Evolutionary conservation across 2,797 vertebrate genomes (phyloP).

Genomic region (Myotis daubentonii): DNA sequence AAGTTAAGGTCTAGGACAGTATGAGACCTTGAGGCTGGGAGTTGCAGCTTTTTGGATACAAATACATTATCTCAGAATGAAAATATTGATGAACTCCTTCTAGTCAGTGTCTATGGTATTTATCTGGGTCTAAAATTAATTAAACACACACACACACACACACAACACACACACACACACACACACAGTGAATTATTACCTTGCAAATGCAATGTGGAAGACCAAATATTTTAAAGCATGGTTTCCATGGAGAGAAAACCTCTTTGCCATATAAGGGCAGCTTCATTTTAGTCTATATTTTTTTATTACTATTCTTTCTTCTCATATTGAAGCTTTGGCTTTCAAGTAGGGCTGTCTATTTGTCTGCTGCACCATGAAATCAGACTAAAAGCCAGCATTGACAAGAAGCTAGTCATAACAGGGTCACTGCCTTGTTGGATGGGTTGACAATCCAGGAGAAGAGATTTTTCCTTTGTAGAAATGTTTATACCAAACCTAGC

Average conservation of each 20-base stretch:
- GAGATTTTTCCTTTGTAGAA: conserved; percentile 22
- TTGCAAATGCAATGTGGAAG: neutral
- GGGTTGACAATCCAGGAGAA: neutral
- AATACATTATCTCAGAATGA: neutral
- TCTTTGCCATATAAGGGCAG: neutral
- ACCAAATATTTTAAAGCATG: neutral
- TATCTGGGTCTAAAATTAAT: neutral
- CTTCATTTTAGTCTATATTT: neutral
- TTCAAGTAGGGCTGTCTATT: neutral
- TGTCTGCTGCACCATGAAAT: neutral
- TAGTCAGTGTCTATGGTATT: neutral
- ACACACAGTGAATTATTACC: neutral
- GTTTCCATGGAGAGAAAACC: neutral
- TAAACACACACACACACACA: neutral
- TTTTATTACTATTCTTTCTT: neutral
- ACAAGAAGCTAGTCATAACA: neutral
- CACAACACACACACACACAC: too few relatives aligned
- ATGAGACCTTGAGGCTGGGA: neutral
- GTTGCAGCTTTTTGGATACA: neutral
- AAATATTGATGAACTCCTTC: neutral
- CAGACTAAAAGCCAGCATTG: conserved; percentile 16
- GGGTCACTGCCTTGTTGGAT: neutral
- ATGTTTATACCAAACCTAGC: neutral
- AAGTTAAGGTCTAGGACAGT: neutral
- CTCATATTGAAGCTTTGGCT: neutral